A percentile compares a stretch with the other conserved stretches of the same genome.
Conservation (phyloP, 2,888 invertebrate genomes). For the Chironomus riparius region DNA sequence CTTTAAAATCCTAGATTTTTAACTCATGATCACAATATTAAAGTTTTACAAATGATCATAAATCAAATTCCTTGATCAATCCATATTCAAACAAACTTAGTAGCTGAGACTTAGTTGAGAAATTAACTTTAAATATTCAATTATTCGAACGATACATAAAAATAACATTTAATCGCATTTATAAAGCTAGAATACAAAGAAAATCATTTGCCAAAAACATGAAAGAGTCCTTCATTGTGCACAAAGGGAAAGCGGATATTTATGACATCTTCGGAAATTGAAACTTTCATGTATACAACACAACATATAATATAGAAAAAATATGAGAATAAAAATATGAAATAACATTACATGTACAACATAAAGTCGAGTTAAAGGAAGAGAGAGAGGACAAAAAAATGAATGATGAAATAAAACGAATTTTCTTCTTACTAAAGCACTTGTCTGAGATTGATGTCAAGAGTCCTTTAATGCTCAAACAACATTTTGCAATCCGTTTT, state of each 20-base stretch:
- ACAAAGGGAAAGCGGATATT: background rate
- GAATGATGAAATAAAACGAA: background rate
- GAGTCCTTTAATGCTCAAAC: slow-evolving; percentile 16
- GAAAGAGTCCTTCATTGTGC: background rate
- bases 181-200: background rate
- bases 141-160: no score
- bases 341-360: background rate
- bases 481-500: background rate
- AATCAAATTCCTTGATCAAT: no score
- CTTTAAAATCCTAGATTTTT: no score
- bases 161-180: no score
- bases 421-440: background rate
- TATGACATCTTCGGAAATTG: slow-evolving; percentile 21
- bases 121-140: no score
- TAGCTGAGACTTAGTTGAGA: no score
- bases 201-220: background rate
- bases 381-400: background rate
- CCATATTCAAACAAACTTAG: no score
- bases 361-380: background rate
- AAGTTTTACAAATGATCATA: no score
- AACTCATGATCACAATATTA: no score
- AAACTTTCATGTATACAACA: background rate
- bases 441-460: slow-evolving; percentile 25
- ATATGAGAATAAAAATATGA: no score
- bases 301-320: background rate